These are phyloP conservation scores for Dasypolia templi DNA, from an alignment of 2,888 invertebrate genomes.

Conservation along the genomic window DNA sequence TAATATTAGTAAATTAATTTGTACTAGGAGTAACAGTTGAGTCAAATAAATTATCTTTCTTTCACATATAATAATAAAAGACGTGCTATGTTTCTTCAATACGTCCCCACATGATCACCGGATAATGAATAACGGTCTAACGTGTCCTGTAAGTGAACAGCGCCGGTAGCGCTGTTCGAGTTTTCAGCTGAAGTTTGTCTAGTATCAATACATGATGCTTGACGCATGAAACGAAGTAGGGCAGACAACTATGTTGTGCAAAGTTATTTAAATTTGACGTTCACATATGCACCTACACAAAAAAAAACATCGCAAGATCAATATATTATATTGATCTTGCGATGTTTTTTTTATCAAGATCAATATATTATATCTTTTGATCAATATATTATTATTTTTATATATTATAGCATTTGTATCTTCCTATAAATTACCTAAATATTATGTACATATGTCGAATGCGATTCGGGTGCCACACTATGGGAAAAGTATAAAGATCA, in stretches of 20 bases:
- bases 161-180: slow-evolving; percentile 44
- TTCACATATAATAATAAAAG: too few relatives aligned
- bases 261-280: not conserved
- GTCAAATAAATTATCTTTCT: not conserved
- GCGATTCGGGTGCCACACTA: not conserved
- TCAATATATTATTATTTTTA: too few relatives aligned
- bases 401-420: too few relatives aligned
- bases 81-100: not conserved
- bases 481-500: not conserved
- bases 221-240: slow-evolving; percentile 8
- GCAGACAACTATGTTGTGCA: not conserved
- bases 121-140: slow-evolving; percentile 46
- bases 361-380: too few relatives aligned
- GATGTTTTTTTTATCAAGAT: too few relatives aligned
- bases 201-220: slow-evolving; percentile 13
- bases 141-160: slow-evolving; percentile 16
- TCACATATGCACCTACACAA: too few relatives aligned
- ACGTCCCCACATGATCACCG: slow-evolving; percentile 42
- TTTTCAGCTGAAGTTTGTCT: slow-evolving; percentile 33
- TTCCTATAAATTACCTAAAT: not conserved
- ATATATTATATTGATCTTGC: too few relatives aligned
- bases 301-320: too few relatives aligned
- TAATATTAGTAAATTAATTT: not conserved
- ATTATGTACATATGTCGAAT: not conserved
- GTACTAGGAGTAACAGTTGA: not conserved